Evolutionary conservation across 1,140 invertebrate genomes (phyloP), one percentile per base, ranked within the genome.

Genomic region (Brachionus calyciflorus): DNA sequence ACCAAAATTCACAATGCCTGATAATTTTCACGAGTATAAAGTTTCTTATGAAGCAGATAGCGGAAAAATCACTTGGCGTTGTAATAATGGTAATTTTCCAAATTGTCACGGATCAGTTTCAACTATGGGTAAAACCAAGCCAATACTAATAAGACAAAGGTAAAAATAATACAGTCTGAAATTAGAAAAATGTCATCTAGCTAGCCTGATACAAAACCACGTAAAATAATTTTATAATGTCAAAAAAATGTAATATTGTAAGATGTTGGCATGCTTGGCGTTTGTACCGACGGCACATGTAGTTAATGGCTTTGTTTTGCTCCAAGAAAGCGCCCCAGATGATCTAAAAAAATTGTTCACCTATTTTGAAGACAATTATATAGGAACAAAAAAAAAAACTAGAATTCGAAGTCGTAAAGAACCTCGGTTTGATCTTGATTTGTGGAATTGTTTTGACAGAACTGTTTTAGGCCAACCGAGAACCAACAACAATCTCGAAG

Each of bases 1-100:
- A n/a, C n/a, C n/a, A n/a, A n/a, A n/a, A n/a, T n/a, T n/a, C n/a
- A n/a, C n/a, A n/a, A n/a, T n/a, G n/a, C n/a, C n/a, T n/a, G n/a
- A n/a, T n/a, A 24, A 55, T 26, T 55, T 55, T 55, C 26, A 55
- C 24, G 51, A 55, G 26, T 55, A 55, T 55, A 55, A 55, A 55
- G 17, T 55, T 24, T 19, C 51, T 55, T 28, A 55, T 5, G 24
- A 55, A 26, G 24, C 51, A 55, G 10, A 55, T 24, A 26, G 24
- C 26, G 51, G 51, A 24, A 55, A 21, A 55, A 24, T 55, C 12
- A 55, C 51, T 12, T 55, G 21, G 51, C 17, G 24, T 12, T 55
- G 51, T 26, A 55, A 55, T 26, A 55, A 26, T 55, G 51, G 51
- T 26, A 24, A 55, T 24, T 55, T 24, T 55, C 51, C 51, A 24